Base-by-base conservation (phyloP, 2,113 vertebrate species). In the Crotophaga sulcirostris region DNA sequence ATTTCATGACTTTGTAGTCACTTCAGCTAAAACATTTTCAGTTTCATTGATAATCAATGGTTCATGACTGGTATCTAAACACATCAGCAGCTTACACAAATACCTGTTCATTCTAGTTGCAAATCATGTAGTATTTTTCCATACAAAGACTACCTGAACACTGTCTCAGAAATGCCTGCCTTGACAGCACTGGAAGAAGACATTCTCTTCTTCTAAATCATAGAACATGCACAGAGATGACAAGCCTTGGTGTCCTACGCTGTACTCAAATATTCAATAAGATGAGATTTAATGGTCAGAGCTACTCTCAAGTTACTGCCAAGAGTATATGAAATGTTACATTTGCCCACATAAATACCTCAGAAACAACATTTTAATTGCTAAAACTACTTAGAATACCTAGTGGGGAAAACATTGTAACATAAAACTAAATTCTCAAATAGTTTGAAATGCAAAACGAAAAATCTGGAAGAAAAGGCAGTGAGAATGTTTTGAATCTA, bases 341-440 rank as follows among this genome's bases (percentile, higher is more conserved):
- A 74, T 94, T 94, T 90, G 18, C 44, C 36, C 19, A 62, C 34
- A 69, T 69, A 78, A 74, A 9, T 90, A 83, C 42, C 24, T 88
- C 72, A 80, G 34, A 85, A 94, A 80, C 82, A 93, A 68, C 38
- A 90, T 95, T 84, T 84, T 84, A 86, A 96, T 81, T 47, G 66
- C 79, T 78, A 77, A 94, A 90, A 88, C 94, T 92, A 87, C 85
- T 96, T 92, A 49, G 59, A 68, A 45, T 75, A 84, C n/a, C 72
- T 84, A 87, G 25, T 78, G 87, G 89, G 82, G 58, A 90, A 92
- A 95, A 55, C 17, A 44, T 9, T 45, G 23, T 49, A 93, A 58
- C 29, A 54, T 77, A 72, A 94, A 90, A 83, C 63, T 75, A 84
- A 88, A 63, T 74, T 88, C 31, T 92, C 28, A 25, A n/a, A 38